Conservation (phyloP, 30 jellyfish, hydroid and myxozoan species). For the Aurelia sp. region DNA sequence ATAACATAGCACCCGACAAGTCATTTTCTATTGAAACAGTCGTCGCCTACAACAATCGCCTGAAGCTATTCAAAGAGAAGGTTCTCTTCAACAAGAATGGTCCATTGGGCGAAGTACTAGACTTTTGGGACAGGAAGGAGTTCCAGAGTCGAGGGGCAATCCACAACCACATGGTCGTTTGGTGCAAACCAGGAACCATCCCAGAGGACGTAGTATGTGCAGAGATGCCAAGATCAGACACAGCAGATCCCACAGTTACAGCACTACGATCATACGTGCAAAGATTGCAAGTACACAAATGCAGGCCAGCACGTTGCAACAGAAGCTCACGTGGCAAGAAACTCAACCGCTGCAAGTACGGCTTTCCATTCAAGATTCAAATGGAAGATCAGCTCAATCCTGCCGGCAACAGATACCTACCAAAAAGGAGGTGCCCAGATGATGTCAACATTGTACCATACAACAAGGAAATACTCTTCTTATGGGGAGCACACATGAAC, state of each 20-base stretch:
- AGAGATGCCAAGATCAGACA: conserved; percentile 20
- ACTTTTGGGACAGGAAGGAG: conserved; percentile 35
- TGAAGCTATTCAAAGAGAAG: not conserved
- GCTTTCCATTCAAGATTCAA: not conserved
- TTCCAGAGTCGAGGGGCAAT: conserved; percentile 28
- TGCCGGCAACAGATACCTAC: not conserved
- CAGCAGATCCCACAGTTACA: not conserved
- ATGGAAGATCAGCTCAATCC: not conserved
- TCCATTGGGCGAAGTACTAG: conserved; percentile 5
- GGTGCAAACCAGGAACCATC: conserved; percentile 30
- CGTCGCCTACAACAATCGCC: not conserved
- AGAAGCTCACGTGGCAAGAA: not conserved
- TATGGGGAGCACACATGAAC: conserved; percentile 18
- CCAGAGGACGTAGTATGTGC: conserved; percentile 39
- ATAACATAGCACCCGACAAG: no score
- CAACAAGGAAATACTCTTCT: not conserved
- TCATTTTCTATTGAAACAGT: not conserved
- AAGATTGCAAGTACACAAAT: not conserved
- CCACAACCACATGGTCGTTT: conserved; percentile 48
- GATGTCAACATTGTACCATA: not conserved
- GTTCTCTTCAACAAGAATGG: conserved; percentile 1
- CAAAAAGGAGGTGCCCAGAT: not conserved
- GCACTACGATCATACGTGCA: not conserved
- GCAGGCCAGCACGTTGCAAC: not conserved
- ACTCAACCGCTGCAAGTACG: not conserved